phyloP scores from a whole-genome alignment of 2,888 invertebrate genomes.

The Polydrusus tereticollis region DNA sequence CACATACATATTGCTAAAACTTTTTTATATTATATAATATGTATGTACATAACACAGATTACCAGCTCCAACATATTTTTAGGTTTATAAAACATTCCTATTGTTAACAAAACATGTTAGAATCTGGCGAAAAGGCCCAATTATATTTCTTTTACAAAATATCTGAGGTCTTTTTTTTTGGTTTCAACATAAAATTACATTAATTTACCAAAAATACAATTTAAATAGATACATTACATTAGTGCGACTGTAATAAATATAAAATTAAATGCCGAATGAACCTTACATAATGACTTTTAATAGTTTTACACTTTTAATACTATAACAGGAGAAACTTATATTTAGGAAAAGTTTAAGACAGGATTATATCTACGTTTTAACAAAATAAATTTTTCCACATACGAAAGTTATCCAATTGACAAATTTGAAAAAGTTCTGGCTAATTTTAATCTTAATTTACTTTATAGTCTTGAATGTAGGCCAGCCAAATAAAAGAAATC shows the following conservation, averaged over 20 bases:
- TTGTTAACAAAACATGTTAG: slow-evolving; percentile 8
- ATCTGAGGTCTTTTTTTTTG: background rate
- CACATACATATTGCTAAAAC: slow-evolving; percentile 58
- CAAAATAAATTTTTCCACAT: slow-evolving; percentile 19
- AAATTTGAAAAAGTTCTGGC: too few species aligned
- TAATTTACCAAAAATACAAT: background rate
- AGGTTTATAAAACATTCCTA: background rate
- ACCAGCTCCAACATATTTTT: slow-evolving; percentile 17
- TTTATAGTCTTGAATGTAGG: too few species aligned
- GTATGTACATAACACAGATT: slow-evolving; percentile 56
- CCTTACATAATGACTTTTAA: background rate
- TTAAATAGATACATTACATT: background rate
- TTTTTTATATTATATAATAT: slow-evolving; percentile 53
- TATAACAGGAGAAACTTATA: slow-evolving; percentile 16
- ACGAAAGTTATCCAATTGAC: background rate
- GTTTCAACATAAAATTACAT: background rate
- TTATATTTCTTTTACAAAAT: background rate
- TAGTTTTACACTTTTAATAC: slow-evolving; percentile 25
- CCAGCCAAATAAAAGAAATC: too few species aligned
- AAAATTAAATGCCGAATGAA: slow-evolving; percentile 27
- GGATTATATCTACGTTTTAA: slow-evolving; percentile 6
- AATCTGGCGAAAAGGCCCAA: slow-evolving; percentile 6
- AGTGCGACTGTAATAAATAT: slow-evolving; percentile 20
- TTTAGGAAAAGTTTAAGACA: slow-evolving; percentile 6
- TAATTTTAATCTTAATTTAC: too few species aligned